phyloP scores from a whole-genome alignment of 53 echinoderm and acorn worm species.

The Mesocentrotus franciscanus region DNA sequence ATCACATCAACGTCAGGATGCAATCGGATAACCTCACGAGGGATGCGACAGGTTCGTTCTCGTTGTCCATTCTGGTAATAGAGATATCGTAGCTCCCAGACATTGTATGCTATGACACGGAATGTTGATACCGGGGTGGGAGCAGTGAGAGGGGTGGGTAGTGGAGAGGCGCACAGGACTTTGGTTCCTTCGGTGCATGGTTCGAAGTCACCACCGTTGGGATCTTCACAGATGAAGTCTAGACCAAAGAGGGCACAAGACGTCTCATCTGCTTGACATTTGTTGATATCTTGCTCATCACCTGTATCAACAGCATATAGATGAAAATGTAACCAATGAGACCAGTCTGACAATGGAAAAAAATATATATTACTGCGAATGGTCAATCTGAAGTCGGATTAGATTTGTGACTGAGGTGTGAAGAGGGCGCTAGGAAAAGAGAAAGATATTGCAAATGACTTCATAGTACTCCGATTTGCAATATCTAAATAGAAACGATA shows the following conservation, averaged over 20 bases:
- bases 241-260: conserved; percentile 82
- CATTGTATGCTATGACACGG: conserved; percentile 85
- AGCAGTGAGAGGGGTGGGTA: conserved; percentile 61
- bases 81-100: conserved; percentile 88
- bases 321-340: background rate
- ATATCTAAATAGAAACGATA: too few relatives aligned
- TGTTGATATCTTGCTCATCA: conserved; percentile 73
- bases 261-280: conserved; percentile 73
- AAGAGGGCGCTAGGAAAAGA: too few relatives aligned
- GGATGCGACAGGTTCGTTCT: conserved; percentile 91
- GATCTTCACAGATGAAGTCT: conserved; percentile 81
- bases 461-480: too few relatives aligned
- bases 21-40: conserved; percentile 69
- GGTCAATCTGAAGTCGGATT: too few relatives aligned
- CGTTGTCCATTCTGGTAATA: conserved; percentile 86
- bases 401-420: too few relatives aligned
- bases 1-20: conserved; percentile 92
- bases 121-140: conserved; percentile 78
- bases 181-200: conserved; percentile 75
- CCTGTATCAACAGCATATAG: conserved; percentile 12
- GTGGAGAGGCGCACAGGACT: conserved; percentile 79
- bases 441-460: too few relatives aligned
- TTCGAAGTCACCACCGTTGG: conserved; percentile 64
- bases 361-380: too few relatives aligned
- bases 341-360: too few relatives aligned